Base-by-base conservation (phyloP, 1,140 invertebrate species). In the Drosophila arizonae region DNA sequence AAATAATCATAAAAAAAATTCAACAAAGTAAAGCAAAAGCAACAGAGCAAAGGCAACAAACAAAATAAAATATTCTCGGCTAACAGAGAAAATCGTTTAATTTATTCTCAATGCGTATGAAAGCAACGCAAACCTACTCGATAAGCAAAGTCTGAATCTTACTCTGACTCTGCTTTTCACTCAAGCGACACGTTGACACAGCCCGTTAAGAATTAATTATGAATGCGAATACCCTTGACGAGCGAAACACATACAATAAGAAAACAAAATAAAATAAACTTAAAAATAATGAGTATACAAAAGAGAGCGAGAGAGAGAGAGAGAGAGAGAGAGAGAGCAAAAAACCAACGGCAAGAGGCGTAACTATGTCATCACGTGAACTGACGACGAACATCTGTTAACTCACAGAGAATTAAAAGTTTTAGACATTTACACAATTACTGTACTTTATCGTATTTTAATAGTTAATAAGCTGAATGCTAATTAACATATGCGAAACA, bases 51-150 rank as follows among this genome's bases (percentile, higher is more conserved):
- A 58, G 52, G 63, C 72, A 81, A 87, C 51, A 62, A 56, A 68
- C 51, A 70, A 58, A 57, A 57, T 48, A 78, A 39, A 78, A 43
- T 55, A 28, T 21, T 6, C 6, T 46, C 43, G 43, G 15, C 4
- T 36, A 17, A 36, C 33, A 50, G 54, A 45, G 36, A 66, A 76
- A 72, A 73, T 61, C 41, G 60, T 79, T 82, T 82, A 87, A 87
- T 88, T 79, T 87, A 87, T 87, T 82, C 84, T 77, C 72, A 15
- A 65, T 87, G 82, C 82, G 82, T 87, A 76, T 54, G 15, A 17
- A 39, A 45, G 63, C 46, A 54, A 33, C 24, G 69, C 70, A 51
- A 74, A 63, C n/a, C 6, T 30, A 52, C 48, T 28, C 46, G 61
- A 63, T 41, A 51, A 41, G 36, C 11, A 6, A 17, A 36, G 6